These are phyloP conservation scores for Bujurquina vittata DNA, from an alignment of 2,113 vertebrate species.

Conservation along the genomic window DNA sequence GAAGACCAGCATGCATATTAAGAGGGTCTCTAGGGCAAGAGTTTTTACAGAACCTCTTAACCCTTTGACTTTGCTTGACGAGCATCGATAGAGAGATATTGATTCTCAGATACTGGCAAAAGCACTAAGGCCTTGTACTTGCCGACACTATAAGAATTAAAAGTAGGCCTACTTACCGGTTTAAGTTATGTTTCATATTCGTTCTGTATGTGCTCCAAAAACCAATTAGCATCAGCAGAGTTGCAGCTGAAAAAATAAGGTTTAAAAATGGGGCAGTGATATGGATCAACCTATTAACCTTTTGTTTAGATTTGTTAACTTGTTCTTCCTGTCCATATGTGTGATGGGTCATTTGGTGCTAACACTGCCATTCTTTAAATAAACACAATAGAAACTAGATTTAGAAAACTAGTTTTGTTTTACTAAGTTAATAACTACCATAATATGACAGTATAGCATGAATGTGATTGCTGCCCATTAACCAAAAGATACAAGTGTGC, in stretches of 20 bases:
- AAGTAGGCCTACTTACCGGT: background rate
- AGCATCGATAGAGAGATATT: background rate
- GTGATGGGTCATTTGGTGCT: background rate
- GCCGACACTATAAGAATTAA: background rate
- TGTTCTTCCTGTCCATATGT: background rate
- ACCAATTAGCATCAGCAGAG: background rate
- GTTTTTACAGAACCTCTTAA: slow-evolving; percentile 8
- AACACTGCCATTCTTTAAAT: background rate
- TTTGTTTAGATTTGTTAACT: background rate
- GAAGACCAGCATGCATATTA: background rate
- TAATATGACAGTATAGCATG: background rate
- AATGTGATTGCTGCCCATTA: too few relatives aligned
- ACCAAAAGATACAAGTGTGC: too few relatives aligned
- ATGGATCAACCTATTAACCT: background rate
- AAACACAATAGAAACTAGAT: background rate
- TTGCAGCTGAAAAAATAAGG: background rate
- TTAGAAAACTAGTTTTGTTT: background rate
- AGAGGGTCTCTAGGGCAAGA: background rate
- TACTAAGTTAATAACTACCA: background rate
- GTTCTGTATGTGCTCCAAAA: background rate
- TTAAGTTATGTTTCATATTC: background rate
- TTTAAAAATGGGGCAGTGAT: background rate
- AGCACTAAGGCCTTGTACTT: background rate
- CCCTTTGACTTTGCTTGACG: background rate
- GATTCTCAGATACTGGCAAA: background rate